Evolutionary conservation across 2,113 vertebrate genomes (phyloP).

Genomic region (Anhinga rufa): DNA sequence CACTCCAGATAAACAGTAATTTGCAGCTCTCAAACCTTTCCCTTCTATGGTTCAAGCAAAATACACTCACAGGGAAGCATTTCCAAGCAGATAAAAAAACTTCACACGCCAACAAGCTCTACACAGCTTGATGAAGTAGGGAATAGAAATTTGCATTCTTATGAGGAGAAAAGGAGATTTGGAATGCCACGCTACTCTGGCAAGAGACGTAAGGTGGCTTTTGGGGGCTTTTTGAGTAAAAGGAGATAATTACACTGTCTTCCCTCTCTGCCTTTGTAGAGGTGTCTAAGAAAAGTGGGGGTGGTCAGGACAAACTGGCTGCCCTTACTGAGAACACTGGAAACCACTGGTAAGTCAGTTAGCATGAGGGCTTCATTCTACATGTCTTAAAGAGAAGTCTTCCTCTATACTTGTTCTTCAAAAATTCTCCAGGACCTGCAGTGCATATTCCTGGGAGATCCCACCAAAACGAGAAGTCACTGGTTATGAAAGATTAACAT

Average conservation of each 20-base stretch:
- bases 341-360: not conserved
- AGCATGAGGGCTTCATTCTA: not conserved
- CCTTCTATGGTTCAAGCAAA: not conserved
- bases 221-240: not conserved
- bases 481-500: not conserved
- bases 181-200: not conserved
- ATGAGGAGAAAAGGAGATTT: not conserved
- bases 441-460: not conserved
- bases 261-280: not conserved
- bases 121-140: not conserved
- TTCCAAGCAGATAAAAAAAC: not conserved
- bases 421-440: not conserved
- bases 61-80: not conserved
- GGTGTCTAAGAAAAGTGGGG: not conserved
- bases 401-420: not conserved
- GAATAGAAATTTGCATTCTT: not conserved
- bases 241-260: not conserved
- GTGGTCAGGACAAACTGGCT: not conserved
- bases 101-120: not conserved
- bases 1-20: not conserved
- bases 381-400: not conserved
- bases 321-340: not conserved
- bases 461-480: not conserved
- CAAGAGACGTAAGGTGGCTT: not conserved
- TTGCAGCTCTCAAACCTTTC: not conserved